Percentiles rank a stretch among this genome's conserved stretches.
Conservation (phyloP, 1,140 invertebrate species). For the Bicyclus anynana region DNA sequence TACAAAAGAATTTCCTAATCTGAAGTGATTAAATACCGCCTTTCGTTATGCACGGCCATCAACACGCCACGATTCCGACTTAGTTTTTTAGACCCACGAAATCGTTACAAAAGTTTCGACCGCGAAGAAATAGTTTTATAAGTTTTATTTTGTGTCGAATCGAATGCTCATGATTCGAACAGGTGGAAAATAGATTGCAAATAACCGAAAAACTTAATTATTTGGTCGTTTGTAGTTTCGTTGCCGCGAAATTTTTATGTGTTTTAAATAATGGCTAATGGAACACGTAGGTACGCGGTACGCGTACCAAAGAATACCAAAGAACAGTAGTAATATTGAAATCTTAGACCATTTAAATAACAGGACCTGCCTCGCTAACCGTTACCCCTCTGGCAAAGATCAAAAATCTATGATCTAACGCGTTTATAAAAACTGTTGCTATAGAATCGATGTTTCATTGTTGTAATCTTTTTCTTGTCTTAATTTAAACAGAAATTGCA, state of each 20-base stretch:
- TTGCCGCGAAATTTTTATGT: neutral
- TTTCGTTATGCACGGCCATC: slow-evolving; percentile 10
- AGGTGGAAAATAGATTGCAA: neutral
- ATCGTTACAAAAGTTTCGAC: neutral
- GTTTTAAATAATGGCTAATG: neutral
- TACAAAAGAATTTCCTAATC: slow-evolving; percentile 25
- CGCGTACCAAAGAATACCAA: no score
- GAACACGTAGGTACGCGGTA: no score
- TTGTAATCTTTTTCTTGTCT: no score
- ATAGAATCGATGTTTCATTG: no score
- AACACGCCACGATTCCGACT: neutral
- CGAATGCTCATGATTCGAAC: neutral
- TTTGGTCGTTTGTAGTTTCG: neutral
- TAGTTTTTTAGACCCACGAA: slow-evolving; percentile 4
- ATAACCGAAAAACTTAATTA: neutral
- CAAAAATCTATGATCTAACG: no score
- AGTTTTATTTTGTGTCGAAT: neutral
- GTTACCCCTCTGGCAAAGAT: no score
- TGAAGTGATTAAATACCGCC: slow-evolving; percentile 20
- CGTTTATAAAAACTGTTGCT: no score
- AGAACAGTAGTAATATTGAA: no score
- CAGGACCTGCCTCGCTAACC: no score
- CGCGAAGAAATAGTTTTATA: neutral
- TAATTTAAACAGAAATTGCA: no score
- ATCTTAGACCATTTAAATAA: no score